phyloP scores from a whole-genome alignment of 1,140 invertebrate genomes.

The Heliothis subflexa region DNA sequence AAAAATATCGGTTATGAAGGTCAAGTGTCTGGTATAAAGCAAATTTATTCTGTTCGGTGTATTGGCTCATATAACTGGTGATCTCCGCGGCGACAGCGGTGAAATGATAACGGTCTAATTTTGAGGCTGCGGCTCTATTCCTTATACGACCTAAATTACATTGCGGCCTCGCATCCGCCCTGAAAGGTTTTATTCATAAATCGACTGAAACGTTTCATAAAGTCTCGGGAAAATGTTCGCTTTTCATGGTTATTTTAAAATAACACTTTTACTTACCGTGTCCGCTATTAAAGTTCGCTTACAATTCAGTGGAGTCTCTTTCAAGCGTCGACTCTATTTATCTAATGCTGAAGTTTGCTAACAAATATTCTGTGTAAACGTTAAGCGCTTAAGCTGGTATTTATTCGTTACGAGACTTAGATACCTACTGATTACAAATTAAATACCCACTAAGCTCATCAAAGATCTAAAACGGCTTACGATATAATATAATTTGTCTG shows the following conservation, averaged over 20 bases:
- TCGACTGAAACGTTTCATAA: conserved; percentile 83
- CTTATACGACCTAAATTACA: conserved; percentile 82
- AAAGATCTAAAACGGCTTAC: conserved; percentile 37
- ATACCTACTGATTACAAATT: conserved; percentile 42
- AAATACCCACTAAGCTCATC: conserved; percentile 40
- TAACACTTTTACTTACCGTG: conserved; percentile 45
- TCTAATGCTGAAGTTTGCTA: conserved; percentile 15
- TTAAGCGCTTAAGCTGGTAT: conserved; percentile 34
- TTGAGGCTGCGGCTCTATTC: conserved; percentile 71
- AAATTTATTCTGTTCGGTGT: conserved; percentile 85
- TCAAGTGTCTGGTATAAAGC: conserved; percentile 83
- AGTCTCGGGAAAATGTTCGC: conserved; percentile 76
- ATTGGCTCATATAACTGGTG: conserved; percentile 83
- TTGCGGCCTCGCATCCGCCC: conserved; percentile 75
- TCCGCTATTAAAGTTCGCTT: conserved; percentile 47
- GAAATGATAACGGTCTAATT: conserved; percentile 86
- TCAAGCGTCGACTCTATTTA: conserved; percentile 19
- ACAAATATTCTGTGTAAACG: conserved; percentile 33
- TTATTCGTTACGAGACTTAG: conserved; percentile 35
- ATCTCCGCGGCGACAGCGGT: conserved; percentile 79
- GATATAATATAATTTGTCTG: conserved; percentile 32
- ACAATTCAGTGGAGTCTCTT: conserved; percentile 43
- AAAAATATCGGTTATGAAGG: conserved; percentile 84
- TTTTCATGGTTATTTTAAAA: conserved; percentile 60
- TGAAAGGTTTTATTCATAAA: conserved; percentile 86